Evolutionary conservation across 2,113 vertebrate genomes (phyloP).

Genomic region (Apus apus): DNA sequence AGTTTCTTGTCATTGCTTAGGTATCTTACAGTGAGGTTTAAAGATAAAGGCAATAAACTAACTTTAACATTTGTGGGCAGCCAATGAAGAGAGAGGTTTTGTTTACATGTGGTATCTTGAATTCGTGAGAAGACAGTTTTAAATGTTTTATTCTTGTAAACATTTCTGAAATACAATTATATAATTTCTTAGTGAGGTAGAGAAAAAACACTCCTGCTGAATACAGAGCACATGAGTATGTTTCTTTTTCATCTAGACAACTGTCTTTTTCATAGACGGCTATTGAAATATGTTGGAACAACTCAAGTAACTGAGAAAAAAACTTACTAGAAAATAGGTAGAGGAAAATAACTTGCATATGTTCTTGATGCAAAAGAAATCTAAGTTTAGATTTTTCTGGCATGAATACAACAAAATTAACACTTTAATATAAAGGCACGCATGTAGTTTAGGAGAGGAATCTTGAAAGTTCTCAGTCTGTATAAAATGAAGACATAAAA

Average conservation of each 20-base stretch:
- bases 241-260: neutral
- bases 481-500: neutral
- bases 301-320: neutral
- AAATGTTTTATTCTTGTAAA: neutral
- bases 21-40: neutral
- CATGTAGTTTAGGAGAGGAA: neutral
- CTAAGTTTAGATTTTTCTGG: fast-evolving
- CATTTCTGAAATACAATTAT: neutral
- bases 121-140: neutral
- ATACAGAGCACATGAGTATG: neutral
- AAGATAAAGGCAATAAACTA: neutral
- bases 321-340: neutral
- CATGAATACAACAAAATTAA: neutral
- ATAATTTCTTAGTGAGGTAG: neutral
- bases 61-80: neutral
- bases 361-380: neutral
- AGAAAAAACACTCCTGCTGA: neutral
- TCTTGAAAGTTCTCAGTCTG: neutral
- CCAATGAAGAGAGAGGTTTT: neutral
- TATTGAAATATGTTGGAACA: neutral
- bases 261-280: neutral
- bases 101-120: neutral
- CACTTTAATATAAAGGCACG: neutral
- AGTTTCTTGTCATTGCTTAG: neutral
- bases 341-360: neutral